These are phyloP conservation scores for Cryptocephalus primarius DNA, from an alignment of 2,888 invertebrate species.

Conservation along the genomic window DNA sequence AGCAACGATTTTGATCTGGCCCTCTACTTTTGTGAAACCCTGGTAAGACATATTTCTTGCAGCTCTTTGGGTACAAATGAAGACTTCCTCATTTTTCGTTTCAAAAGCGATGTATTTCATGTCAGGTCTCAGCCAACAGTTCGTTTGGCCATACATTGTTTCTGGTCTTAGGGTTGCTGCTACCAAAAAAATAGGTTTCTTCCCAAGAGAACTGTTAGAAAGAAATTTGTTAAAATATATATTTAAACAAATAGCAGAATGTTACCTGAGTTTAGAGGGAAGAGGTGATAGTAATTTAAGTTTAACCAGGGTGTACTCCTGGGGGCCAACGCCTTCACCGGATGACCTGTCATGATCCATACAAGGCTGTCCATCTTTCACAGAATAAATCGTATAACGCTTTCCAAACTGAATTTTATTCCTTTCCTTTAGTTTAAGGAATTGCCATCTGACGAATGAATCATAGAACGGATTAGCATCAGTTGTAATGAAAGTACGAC, in stretches of 20 bases:
- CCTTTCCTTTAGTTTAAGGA: slow-evolving; percentile 67
- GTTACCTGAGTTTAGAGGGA: slow-evolving; percentile 57
- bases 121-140: slow-evolving; percentile 96
- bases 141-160: slow-evolving; percentile 99
- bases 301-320: slow-evolving; percentile 95
- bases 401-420: slow-evolving; percentile 96
- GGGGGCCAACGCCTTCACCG: slow-evolving; percentile 96
- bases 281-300: slow-evolving; percentile 71
- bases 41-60: slow-evolving; percentile 96
- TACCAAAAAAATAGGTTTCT: slow-evolving; percentile 66
- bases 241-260: not conserved
- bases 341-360: slow-evolving; percentile 98
- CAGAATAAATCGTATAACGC: slow-evolving; percentile 91
- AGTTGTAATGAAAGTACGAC: slow-evolving; percentile 96
- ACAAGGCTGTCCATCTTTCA: slow-evolving; percentile 94
- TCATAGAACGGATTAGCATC: slow-evolving; percentile 97
- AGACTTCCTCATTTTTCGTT: slow-evolving; percentile 62
- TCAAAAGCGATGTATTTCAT: slow-evolving; percentile 85
- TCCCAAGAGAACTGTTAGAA: slow-evolving; percentile 40
- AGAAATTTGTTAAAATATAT: not conserved
- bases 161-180: slow-evolving; percentile 98
- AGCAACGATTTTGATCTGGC: slow-evolving; percentile 58
- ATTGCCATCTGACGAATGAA: slow-evolving; percentile 97
- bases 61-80: slow-evolving; percentile 77
- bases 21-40: slow-evolving; percentile 73